Evolutionary conservation across 92 coral and sea anemone genomes (phyloP).

Genomic region (Palythoa grandis): DNA sequence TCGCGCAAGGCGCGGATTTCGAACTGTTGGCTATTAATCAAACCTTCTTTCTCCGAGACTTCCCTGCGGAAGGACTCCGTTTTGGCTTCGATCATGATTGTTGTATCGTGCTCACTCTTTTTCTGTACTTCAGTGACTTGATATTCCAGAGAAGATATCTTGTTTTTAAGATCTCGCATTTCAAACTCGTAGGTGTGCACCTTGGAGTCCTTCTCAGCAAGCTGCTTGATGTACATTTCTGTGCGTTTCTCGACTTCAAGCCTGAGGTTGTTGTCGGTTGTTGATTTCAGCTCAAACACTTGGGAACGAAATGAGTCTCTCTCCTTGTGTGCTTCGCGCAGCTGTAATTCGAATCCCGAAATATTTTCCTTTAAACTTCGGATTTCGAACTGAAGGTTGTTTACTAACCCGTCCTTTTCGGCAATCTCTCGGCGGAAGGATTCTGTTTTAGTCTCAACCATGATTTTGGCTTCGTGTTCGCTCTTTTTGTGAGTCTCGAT

Average conservation of each 20-base stretch:
- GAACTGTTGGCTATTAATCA: conserved; percentile 40
- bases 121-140: conserved; percentile 19
- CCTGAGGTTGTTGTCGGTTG: conserved; percentile 13
- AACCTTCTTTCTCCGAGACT: conserved; percentile 43
- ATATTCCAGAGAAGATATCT: conserved; percentile 46
- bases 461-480: conserved; percentile 2
- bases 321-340: conserved; percentile 38
- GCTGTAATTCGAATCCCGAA: conserved; percentile 32
- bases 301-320: conserved; percentile 50
- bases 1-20: conserved; percentile 9
- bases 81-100: conserved; percentile 52
- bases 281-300: conserved; percentile 32
- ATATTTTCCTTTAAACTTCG: background rate
- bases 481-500: conserved; percentile 33
- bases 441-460: conserved; percentile 32
- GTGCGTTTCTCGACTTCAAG: conserved; percentile 32
- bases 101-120: conserved; percentile 42
- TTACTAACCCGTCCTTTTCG: background rate
- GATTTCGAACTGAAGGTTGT: conserved; percentile 19
- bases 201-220: conserved; percentile 32
- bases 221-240: conserved; percentile 33
- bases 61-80: conserved; percentile 52
- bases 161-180: conserved; percentile 32
- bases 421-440: conserved; percentile 24
- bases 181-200: conserved; percentile 17